Conservation (phyloP, 2,797 vertebrate species). For the Pantherophis alleghaniensis region DNA sequence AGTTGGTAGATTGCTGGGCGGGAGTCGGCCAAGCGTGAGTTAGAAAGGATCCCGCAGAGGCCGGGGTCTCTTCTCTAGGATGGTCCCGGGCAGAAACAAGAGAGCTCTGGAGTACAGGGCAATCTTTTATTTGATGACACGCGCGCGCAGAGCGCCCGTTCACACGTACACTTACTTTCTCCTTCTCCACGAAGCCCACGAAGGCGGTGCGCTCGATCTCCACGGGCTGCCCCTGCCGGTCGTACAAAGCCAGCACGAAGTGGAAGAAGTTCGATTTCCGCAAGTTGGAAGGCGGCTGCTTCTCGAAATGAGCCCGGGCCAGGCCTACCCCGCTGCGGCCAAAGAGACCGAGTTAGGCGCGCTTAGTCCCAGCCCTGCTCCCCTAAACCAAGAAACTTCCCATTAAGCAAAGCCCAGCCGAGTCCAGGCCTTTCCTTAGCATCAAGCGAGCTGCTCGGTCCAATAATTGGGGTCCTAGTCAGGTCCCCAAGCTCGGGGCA, state of each 20-base stretch:
- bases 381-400: neutral
- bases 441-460: neutral
- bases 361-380: neutral
- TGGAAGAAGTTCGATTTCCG: slow-evolving; percentile 99
- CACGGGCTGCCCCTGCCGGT: slow-evolving; percentile 97
- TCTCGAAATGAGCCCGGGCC: slow-evolving; percentile 98
- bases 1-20: neutral
- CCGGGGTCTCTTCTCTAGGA: neutral
- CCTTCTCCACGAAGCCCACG: slow-evolving; percentile 97
- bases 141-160: neutral
- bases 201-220: slow-evolving; percentile 98
- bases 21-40: neutral
- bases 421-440: neutral
- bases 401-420: neutral
- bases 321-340: slow-evolving; percentile 93
- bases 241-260: slow-evolving; percentile 97
- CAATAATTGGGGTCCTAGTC: neutral
- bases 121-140: neutral
- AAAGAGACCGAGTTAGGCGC: slow-evolving; percentile 71
- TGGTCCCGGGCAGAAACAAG: too few species aligned
- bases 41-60: neutral
- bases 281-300: slow-evolving; percentile 98
- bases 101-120: neutral
- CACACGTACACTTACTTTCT: slow-evolving; percentile 83
- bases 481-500: neutral